These are phyloP conservation scores for Nerophis ophidion DNA, from an alignment of 2,113 vertebrate genomes.

Conservation along the genomic window DNA sequence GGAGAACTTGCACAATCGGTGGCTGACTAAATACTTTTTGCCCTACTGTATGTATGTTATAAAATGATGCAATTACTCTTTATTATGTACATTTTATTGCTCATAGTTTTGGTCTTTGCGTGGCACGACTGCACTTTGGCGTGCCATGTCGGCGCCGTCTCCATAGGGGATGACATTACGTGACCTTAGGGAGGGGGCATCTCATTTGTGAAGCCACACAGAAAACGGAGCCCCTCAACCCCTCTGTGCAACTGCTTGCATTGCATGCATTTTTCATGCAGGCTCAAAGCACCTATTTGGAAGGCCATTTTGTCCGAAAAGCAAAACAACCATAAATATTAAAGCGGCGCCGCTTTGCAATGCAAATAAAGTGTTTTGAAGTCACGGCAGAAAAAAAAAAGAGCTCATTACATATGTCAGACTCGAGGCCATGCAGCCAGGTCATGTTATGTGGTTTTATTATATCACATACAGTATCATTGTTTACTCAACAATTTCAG, in stretches of 20 bases:
- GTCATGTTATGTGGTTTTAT: too few relatives aligned
- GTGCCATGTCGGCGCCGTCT: constrained; percentile 2
- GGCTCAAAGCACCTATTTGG: constrained; percentile 12
- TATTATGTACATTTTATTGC: constrained; percentile 24
- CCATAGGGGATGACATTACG: constrained; percentile 20
- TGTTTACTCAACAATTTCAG: too few relatives aligned
- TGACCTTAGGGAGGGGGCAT: constrained; percentile 25
- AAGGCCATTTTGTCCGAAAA: constrained; percentile 10
- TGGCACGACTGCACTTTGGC: constrained; percentile 1
- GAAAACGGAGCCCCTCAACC: constrained; percentile 10
- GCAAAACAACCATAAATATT: constrained; percentile 1
- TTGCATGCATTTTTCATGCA: constrained; percentile 27
- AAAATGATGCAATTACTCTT: constrained; percentile 35
- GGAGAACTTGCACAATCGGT: too few relatives aligned
- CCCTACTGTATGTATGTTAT: constrained; percentile 12
- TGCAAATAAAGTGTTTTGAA: constrained; percentile 1
- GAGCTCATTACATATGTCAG: neutral
- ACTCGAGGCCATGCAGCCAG: too few relatives aligned
- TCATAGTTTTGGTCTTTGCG: constrained; percentile 29
- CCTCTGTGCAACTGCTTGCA: constrained; percentile 15
- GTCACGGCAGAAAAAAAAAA: neutral
- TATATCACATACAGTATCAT: too few relatives aligned
- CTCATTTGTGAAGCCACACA: constrained; percentile 33
- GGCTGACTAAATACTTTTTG: too few relatives aligned
- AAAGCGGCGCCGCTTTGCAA: neutral